Evolutionary conservation across 2,888 invertebrate species (phyloP), one percentile per base, ranked within the genome.

Genomic region (Drosophila mayaguana): DNA sequence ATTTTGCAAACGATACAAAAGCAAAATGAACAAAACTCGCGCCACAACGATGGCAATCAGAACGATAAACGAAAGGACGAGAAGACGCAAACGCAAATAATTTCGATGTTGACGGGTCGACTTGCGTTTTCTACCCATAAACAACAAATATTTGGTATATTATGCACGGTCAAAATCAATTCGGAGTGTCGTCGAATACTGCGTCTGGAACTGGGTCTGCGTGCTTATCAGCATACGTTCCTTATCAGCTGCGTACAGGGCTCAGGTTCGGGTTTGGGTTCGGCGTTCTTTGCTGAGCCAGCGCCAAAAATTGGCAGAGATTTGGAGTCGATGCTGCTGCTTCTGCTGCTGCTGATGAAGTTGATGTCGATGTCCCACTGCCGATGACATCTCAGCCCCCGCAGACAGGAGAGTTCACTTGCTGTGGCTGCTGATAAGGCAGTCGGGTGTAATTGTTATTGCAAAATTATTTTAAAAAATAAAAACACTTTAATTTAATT

Each of bases 121-220:
- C 90, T 90, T 92, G 89, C 92, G 91, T 92, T 92, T 92, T 90
- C 91, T 92, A 92, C 92, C 92, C 92, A 92, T 92, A 92, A 92
- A 92, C 92, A 91, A 89, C 78, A 81, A 83, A 87, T 87, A 86
- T 86, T 57, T 80, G 63, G 78, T 74, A 72, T 83, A 78, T 83
- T 70, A 73, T 78, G 63, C 87, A 86, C 83, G 80, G 71, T 87
- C 75, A 78, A 87, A 83, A 87, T 84, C 82, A 81, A 82, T 84
- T 88, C 83, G 72, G 55, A 36, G 65, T 61, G 53, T 63, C 62
- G 40, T 54, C 56, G 62, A 45, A 45, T 67, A 46, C 36, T 53
- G 62, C 32, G 51, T 22, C 67, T 46, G 51, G 28, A 38, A 69
- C 60, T 57, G 60, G 28, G 48, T 57, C 63, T 71, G 80, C 63